phyloP scores from a whole-genome alignment of 1,140 invertebrate genomes.

The Asbolus verrucosus region DNA sequence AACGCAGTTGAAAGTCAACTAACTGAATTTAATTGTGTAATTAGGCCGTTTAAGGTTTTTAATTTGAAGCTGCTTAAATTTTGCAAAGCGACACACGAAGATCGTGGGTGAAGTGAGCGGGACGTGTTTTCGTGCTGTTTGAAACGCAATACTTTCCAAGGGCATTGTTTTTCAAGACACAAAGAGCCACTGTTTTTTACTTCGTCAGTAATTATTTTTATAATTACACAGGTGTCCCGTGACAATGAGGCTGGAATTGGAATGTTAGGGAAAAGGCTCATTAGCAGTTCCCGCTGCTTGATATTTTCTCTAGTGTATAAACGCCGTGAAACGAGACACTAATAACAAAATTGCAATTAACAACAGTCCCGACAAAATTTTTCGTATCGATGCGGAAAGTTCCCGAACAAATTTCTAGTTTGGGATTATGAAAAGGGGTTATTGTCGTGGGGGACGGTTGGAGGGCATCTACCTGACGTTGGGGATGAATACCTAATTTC shows the following conservation, averaged over 20 bases:
- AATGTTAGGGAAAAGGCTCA: conserved; percentile 23
- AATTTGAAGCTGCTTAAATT: conserved; percentile 18
- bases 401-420: not conserved
- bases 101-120: conserved; percentile 11
- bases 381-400: conserved; percentile 33
- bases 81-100: conserved; percentile 24
- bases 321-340: not conserved
- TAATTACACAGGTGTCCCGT: conserved; percentile 49
- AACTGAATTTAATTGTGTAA: conserved; percentile 8
- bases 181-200: conserved; percentile 45
- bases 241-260: conserved; percentile 22
- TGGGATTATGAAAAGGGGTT: conserved; percentile 25
- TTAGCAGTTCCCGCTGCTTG: conserved; percentile 17
- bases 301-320: too few relatives aligned
- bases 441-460: conserved; percentile 1
- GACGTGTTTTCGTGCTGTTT: conserved; percentile 37
- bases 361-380: conserved; percentile 15
- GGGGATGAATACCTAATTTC: conserved; percentile 51
- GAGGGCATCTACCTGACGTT: conserved; percentile 28
- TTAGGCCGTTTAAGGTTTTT: conserved; percentile 30
- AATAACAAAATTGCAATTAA: conserved; percentile 32
- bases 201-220: conserved; percentile 50
- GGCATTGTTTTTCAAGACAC: conserved; percentile 47
- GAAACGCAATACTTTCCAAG: conserved; percentile 49
- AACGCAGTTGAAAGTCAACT: too few relatives aligned